phyloP scores from a whole-genome alignment of 2,113 vertebrate species.

The Brachyhypopomus gauderio region DNA sequence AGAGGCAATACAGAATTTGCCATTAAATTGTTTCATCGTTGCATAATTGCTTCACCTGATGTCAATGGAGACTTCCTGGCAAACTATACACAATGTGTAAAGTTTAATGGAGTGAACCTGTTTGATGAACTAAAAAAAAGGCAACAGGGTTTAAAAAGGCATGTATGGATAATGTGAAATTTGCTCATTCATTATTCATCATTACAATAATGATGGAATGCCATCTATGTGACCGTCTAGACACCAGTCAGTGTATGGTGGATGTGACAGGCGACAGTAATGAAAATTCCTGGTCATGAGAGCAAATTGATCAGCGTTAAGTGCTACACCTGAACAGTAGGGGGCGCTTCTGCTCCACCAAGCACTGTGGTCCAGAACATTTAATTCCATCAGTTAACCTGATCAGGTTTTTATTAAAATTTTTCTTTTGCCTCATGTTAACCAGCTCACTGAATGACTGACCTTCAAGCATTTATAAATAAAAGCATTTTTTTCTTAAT shows the following conservation, averaged over 20 bases:
- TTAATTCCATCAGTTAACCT: not conserved
- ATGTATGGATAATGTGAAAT: not conserved
- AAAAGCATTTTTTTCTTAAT: not conserved
- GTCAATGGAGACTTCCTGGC: not conserved
- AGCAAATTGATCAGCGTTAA: too few species aligned
- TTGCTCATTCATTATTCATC: too few species aligned
- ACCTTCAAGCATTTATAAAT: constrained; percentile 7
- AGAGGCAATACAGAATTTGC: not conserved
- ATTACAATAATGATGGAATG: too few species aligned
- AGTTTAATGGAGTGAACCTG: not conserved
- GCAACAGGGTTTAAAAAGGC: not conserved
- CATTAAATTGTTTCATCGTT: not conserved
- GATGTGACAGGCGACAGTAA: too few species aligned
- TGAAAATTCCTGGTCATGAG: too few species aligned
- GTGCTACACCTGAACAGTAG: constrained; percentile 5
- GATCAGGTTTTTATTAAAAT: not conserved
- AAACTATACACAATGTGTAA: not conserved
- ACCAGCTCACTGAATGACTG: not conserved
- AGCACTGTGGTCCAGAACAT: not conserved
- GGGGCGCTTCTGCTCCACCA: constrained; percentile 9
- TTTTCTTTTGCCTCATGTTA: not conserved
- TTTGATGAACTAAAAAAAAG: not conserved
- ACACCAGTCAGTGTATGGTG: too few species aligned
- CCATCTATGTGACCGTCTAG: too few species aligned
- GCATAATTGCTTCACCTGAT: not conserved